These are phyloP conservation scores for Anabacerthia variegaticeps DNA, from an alignment of 2,797 vertebrate species.

Conservation along the genomic window DNA sequence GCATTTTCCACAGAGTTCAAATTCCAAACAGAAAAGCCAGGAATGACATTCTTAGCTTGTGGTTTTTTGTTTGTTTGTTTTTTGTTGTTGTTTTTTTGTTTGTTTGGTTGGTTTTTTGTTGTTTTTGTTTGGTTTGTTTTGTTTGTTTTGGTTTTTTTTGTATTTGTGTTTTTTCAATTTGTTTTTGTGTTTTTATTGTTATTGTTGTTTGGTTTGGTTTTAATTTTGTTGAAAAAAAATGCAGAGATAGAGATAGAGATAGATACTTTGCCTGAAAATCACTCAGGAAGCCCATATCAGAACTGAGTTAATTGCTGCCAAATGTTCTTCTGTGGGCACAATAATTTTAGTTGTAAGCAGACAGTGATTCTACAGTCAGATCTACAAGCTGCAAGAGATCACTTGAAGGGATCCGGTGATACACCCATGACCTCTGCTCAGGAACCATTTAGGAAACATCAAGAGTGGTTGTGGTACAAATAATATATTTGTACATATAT, in stretches of 20 bases:
- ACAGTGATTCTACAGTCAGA: background rate
- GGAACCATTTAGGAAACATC: background rate
- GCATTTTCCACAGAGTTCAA: background rate
- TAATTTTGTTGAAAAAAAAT: background rate
- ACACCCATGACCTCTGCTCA: background rate
- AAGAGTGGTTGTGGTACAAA: background rate
- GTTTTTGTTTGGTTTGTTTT: too few relatives aligned
- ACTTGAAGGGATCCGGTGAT: background rate
- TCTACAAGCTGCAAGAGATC: background rate
- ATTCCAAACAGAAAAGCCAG: background rate
- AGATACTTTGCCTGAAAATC: background rate
- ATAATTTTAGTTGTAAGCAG: background rate
- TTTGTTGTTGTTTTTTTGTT: background rate
- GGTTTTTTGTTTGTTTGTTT: background rate
- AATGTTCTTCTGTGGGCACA: background rate
- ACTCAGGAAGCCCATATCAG: background rate
- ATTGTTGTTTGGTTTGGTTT: background rate
- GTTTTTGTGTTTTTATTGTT: background rate
- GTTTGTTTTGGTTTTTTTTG: too few relatives aligned
- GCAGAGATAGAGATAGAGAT: background rate
- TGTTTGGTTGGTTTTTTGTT: too few relatives aligned
- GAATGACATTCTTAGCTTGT: background rate
- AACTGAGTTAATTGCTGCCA: background rate
- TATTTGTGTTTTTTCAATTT: background rate
- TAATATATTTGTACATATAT: background rate